Base-by-base conservation (phyloP, 1,140 invertebrate genomes). In the Caerostris darwini region DNA sequence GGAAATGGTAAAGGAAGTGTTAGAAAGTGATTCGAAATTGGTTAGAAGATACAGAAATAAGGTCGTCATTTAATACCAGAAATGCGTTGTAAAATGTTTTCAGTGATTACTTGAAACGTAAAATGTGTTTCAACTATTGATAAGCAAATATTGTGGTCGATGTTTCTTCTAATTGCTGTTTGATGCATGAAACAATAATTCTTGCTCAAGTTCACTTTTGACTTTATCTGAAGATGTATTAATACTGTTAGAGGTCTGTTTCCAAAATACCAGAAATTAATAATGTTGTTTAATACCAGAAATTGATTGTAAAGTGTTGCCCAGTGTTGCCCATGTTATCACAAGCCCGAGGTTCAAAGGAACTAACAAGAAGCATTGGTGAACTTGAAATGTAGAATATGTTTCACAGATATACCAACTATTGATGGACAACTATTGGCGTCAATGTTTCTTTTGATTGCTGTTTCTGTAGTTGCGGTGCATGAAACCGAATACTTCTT, bases 371-470 rank as follows among this genome's bases (percentile, higher is more conserved):
- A 34, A 2, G 34, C 34, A 34, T 34, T 34, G 34, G 34, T 34
- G 34, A 34, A 34, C 34, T 34, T 34, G 34, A 34, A 34, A 34
- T 2, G 34, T 34, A 34, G 34, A 34, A 34, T 34, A 34, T 34
- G 34, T 34, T 34, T 34, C 34, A 34, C 2, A 2, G 34, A 34
- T 34, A 34, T 34, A 34, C 34, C 34, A 34, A 34, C 34, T 34
- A 34, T 34, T 34, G 82, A 85, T 85, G 19, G 57, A 54, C 57
- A 85, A 85, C 57, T 85, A 85, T 34, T 85, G 71, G 71, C 7
- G 5, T 77, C 71, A 34, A 50, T 77, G 71, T 14, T 77, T 77
- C 71, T 77, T 77, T 0, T 2, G 2, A 34, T 2, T 34, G 34
- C 34, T 2, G 34, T 77, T 77, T 77, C 34, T 1, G 34, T 2